Evolutionary conservation across 2,113 vertebrate genomes (phyloP), one percentile per base, ranked within the genome.

Genomic region (Xenopus borealis): DNA sequence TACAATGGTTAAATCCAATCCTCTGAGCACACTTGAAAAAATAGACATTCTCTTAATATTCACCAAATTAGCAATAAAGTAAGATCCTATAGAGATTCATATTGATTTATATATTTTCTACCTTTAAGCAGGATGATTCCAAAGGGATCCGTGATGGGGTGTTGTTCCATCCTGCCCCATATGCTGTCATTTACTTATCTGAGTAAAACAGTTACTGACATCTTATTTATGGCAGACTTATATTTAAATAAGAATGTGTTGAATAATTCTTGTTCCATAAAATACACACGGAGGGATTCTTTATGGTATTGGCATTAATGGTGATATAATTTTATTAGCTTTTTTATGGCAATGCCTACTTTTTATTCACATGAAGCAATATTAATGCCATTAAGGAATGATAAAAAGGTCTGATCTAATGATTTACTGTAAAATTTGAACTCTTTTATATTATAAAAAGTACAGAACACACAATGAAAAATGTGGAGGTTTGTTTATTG

Each of bases 331-430:
- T 77, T 77, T 69, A 77, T 70, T 77, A 69, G 66, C 27, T 64
- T 77, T 74, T 77, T 77, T 64, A 77, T 69, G 74, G 64, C 67
- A 70, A 63, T 16, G 20, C 59, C 67, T 45, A 53, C 46, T 77
- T 77, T 68, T 70, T 77, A 77, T 77, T 70, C 69, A 77, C 74
- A 77, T 50, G 30, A 55, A 44, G 62, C 52, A 77, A 70, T 77
- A 77, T 77, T 69, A 77, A 33, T 69, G 67, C 66, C 74, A 70
- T 44, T 55, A 53, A 70, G 66, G 61, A 70, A 62, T 64, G 61
- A 77, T 76, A 66, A 57, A 77, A 70, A 69, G 50, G 27, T 58
- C 67, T 55, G 61, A 69, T 53, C 16, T 27, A 7, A 23, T 61
- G 66, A 57, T 77, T 64, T 77, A 70, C 13, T 30, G 44, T 19